Base-by-base conservation (phyloP, 2,797 vertebrate genomes). In the Alca torda region DNA sequence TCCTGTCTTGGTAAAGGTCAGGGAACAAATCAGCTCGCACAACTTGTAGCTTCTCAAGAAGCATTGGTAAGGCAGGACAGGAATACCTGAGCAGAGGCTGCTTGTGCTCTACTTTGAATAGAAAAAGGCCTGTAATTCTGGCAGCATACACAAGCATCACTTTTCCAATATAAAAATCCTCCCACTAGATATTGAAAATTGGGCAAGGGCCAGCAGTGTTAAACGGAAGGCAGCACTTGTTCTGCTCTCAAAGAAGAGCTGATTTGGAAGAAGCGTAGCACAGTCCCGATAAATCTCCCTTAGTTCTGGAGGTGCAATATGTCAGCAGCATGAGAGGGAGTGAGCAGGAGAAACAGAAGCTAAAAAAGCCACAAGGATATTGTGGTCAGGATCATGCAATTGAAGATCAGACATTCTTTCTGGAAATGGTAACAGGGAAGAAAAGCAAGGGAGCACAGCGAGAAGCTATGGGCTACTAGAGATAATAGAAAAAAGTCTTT, bases 131-230 rank as follows among this genome's bases (percentile, higher is more conserved):
- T 81, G 89, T 77, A 84, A 94, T 83, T 93, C 65, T 76, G 65
- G 24, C 31, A 88, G 90, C n/a, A 79, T 84, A 63, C 35, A 85
- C 56, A 68, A 87, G 30, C 39, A 69, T 23, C 65, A 64, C 37
- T 80, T 92, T 91, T 93, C 88, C 76, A 91, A 76, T 35, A 84
- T 17, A 88, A 93, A 94, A 95, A 76, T 73, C 74, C 43, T 95
- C 74, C 83, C 61, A 57, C 48, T 80, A 74, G 51, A 74, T 89
- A 87, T 5, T 63, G 77, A 90, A 88, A 94, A 94, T 24, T 70
- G 63, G 51, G 35, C 48, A 90, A 93, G 75, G 39, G 41, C 60
- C 56, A 93, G 41, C 39, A 68, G 21, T n/a, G 48, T 80, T 92
- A 90, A 94, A 75, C 4, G 8, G 51, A 84, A 86, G 30, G 43